Conservation (phyloP, 2,888 invertebrate species). For the Yponomeuta cagnagella region DNA sequence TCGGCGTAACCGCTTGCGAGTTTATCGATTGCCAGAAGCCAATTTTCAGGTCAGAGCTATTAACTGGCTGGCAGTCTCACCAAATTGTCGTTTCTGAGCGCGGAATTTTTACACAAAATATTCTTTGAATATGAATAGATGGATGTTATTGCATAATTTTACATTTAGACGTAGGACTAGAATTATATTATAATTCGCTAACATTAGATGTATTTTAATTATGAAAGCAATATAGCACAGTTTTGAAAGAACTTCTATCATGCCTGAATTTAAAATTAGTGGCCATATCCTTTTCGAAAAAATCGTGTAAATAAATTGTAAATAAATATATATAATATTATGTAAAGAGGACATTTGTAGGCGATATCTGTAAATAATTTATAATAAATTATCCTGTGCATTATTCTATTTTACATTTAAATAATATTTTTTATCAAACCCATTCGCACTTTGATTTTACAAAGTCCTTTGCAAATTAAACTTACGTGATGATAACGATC, state of each 20-base stretch:
- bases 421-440: neutral
- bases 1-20: neutral
- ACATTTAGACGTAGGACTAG: neutral
- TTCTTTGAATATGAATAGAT: neutral
- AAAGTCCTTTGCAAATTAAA: too few relatives aligned
- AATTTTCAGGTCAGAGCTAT: slow-evolving; percentile 3
- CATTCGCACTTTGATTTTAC: neutral
- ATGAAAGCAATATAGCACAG: too few relatives aligned
- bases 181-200: neutral
- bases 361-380: neutral
- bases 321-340: neutral
- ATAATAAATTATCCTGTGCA: neutral
- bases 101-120: neutral
- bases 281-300: neutral
- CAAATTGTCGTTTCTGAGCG: neutral
- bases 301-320: neutral
- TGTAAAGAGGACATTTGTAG: neutral
- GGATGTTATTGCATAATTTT: neutral
- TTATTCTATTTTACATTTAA: neutral
- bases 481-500: too few relatives aligned
- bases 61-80: neutral
- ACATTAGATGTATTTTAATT: too few relatives aligned
- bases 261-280: neutral
- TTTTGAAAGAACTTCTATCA: neutral
- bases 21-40: slow-evolving; percentile 1